Evolutionary conservation across 2,113 vertebrate genomes (phyloP).

Genomic region (Seriola rivoliana): DNA sequence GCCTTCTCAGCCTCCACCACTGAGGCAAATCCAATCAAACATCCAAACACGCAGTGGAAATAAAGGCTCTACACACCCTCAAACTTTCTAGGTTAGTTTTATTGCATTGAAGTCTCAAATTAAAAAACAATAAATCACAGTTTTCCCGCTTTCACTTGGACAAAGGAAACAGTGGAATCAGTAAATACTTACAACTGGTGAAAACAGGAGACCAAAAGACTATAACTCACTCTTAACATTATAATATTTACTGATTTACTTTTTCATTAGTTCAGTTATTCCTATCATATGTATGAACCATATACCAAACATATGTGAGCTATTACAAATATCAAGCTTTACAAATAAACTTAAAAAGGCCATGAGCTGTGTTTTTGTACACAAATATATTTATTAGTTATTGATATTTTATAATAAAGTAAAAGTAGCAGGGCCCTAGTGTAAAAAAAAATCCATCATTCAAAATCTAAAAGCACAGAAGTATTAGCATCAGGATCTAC

Average conservation of each 20-base stretch:
- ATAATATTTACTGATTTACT: background rate
- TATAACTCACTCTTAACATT: background rate
- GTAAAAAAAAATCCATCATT: too few relatives aligned
- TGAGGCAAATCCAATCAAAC: constrained; percentile 39
- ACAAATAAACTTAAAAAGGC: too few relatives aligned
- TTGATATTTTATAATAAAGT: too few relatives aligned
- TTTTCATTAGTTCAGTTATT: background rate
- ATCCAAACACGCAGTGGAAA: constrained; percentile 35
- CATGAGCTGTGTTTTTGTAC: too few relatives aligned
- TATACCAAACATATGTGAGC: too few relatives aligned
- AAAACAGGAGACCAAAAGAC: constrained; percentile 31
- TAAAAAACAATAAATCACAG: constrained; percentile 34
- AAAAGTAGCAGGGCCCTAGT: too few relatives aligned
- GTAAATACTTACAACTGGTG: constrained; percentile 16
- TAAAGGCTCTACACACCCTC: constrained; percentile 31
- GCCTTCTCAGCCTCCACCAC: constrained; percentile 29
- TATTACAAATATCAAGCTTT: too few relatives aligned
- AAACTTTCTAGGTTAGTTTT: constrained; percentile 36
- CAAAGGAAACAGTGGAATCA: constrained; percentile 18
- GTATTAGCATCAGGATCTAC: too few relatives aligned
- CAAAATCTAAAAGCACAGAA: too few relatives aligned
- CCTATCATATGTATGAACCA: background rate
- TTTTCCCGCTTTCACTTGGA: background rate
- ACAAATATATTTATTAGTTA: too few relatives aligned
- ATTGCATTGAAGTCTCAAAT: constrained; percentile 50